Percentiles rank a stretch among this genome's conserved stretches.
Evolutionary conservation across 2,113 vertebrate genomes (phyloP).

Genomic region (Cairina moschata): DNA sequence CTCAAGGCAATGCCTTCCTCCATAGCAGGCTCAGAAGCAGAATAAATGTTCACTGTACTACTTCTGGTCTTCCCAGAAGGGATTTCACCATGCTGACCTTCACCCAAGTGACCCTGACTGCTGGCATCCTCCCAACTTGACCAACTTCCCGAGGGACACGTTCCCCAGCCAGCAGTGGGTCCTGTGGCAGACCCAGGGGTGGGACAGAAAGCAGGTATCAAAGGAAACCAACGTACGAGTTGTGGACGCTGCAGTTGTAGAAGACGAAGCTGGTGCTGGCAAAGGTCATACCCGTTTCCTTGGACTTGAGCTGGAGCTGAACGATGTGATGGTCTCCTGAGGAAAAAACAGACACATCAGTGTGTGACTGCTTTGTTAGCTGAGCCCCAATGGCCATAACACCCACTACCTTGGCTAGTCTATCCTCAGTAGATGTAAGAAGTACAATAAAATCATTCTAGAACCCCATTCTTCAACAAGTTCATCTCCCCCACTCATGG

Average conservation of each 20-base stretch:
- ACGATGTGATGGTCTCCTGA: slow-evolving; percentile 96
- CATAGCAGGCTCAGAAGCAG: background rate
- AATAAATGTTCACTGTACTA: background rate
- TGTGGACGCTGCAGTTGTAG: slow-evolving; percentile 99
- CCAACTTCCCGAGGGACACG: background rate
- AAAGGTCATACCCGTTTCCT: slow-evolving; percentile 96
- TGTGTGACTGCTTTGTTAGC: background rate
- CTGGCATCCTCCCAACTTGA: background rate
- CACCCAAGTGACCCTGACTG: background rate
- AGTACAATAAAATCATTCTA: background rate
- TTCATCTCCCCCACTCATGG: background rate
- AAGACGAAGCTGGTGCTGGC: slow-evolving; percentile 98
- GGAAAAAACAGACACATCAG: background rate
- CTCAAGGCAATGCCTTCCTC: background rate
- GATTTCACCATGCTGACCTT: background rate
- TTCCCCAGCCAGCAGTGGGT: background rate
- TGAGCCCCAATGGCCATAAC: background rate
- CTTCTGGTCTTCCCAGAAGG: background rate
- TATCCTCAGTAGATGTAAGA: background rate
- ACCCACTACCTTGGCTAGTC: background rate
- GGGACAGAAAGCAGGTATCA: background rate
- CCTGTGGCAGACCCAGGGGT: background rate
- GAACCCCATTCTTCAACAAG: background rate
- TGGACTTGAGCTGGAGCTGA: slow-evolving; percentile 96
- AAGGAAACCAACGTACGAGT: slow-evolving; percentile 86